phyloP scores from a whole-genome alignment of 2,797 vertebrate genomes.

The Trachurus trachurus region DNA sequence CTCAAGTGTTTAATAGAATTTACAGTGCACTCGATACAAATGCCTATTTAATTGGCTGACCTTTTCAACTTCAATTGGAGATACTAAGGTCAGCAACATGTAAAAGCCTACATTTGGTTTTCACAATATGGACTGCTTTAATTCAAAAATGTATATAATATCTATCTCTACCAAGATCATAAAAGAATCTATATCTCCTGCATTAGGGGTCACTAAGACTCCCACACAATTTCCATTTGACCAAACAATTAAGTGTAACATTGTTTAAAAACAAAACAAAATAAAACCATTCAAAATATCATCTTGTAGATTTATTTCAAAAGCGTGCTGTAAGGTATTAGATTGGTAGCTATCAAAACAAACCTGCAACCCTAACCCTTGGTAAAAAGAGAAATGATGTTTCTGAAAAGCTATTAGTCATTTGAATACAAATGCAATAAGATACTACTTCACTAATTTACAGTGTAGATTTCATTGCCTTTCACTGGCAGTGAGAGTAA shows the following conservation, averaged over 20 bases:
- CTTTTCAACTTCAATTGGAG: constrained; percentile 68
- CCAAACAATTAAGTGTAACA: neutral
- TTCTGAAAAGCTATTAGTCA: constrained; percentile 17
- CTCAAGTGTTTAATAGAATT: constrained; percentile 76
- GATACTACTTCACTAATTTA: constrained; percentile 30
- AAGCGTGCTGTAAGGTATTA: neutral
- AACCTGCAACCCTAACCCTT: neutral
- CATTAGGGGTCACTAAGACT: neutral
- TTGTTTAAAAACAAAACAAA: neutral
- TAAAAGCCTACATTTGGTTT: constrained; percentile 40
- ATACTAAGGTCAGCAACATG: constrained; percentile 33
- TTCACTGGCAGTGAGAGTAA: constrained; percentile 21
- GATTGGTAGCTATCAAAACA: neutral
- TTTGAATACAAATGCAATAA: constrained; percentile 33
- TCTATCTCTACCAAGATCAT: neutral
- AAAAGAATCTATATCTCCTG: neutral
- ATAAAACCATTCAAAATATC: neutral
- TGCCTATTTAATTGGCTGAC: constrained; percentile 72
- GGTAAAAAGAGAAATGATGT: constrained; percentile 1
- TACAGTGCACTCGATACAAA: constrained; percentile 68
- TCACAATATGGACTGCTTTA: neutral
- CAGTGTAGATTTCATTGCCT: constrained; percentile 29
- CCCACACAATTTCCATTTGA: neutral
- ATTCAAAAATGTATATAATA: neutral
- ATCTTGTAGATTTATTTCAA: neutral